A percentile compares a stretch with the other conserved stretches of the same genome.
phyloP scores from a whole-genome alignment of 2,888 invertebrate species.

The Platerodrilus igneus region DNA sequence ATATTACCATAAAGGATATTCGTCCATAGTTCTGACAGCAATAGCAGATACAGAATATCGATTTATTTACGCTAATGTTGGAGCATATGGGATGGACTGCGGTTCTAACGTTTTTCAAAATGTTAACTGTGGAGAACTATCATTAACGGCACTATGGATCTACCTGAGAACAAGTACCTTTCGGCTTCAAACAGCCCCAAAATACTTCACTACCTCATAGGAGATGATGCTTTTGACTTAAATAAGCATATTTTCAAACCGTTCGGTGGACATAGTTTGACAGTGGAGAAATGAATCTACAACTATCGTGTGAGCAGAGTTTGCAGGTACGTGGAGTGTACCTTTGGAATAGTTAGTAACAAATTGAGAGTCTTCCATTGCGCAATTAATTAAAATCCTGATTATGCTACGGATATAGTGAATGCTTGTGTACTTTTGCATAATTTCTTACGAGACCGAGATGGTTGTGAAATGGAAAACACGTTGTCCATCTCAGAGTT shows the following conservation, averaged over 20 bases:
- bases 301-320: slow-evolving; percentile 30
- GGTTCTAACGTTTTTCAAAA: too few relatives aligned
- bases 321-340: slow-evolving; percentile 27
- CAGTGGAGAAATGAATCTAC: slow-evolving; percentile 27
- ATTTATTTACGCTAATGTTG: too few relatives aligned
- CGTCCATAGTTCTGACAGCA: too few relatives aligned
- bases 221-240: slow-evolving; percentile 15
- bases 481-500: too few relatives aligned
- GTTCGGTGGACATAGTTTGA: slow-evolving; percentile 25
- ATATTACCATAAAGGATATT: too few relatives aligned
- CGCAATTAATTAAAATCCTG: slow-evolving; percentile 27
- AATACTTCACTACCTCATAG: slow-evolving; percentile 20
- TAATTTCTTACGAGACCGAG: too few relatives aligned
- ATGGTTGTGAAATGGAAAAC: too few relatives aligned
- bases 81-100: too few relatives aligned
- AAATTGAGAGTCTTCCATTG: slow-evolving; percentile 33
- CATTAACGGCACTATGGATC: background rate
- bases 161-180: slow-evolving; percentile 8
- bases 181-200: slow-evolving; percentile 16
- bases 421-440: too few relatives aligned
- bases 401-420: too few relatives aligned
- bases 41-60: too few relatives aligned
- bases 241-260: slow-evolving; percentile 27
- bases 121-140: background rate
- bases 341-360: slow-evolving; percentile 32